phyloP scores from a whole-genome alignment of 2,797 vertebrate genomes.

The Vireo griseus region DNA sequence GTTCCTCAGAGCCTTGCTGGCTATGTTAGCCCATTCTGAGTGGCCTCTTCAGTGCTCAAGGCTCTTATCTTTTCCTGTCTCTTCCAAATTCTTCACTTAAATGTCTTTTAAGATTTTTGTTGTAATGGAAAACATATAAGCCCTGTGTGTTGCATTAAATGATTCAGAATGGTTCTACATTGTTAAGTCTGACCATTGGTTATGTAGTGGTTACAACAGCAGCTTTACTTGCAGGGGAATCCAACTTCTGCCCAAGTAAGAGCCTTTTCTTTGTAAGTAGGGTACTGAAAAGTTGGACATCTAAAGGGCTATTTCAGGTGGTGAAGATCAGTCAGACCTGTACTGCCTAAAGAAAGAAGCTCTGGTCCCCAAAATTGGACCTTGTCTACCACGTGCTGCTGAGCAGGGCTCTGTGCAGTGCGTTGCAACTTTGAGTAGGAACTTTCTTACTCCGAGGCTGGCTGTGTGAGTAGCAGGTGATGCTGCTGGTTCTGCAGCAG shows the following conservation, averaged over 20 bases:
- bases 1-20: neutral
- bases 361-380: neutral
- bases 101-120: neutral
- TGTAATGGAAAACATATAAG: neutral
- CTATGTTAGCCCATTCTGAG: neutral
- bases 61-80: neutral
- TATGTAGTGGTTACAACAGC: neutral
- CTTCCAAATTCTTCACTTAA: neutral
- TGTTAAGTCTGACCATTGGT: neutral
- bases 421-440: neutral
- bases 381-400: neutral
- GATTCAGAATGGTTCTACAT: neutral
- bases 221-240: neutral
- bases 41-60: neutral
- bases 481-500: neutral
- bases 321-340: neutral
- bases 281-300: neutral
- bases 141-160: neutral
- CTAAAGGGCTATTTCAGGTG: neutral
- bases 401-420: neutral
- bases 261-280: neutral
- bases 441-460: neutral
- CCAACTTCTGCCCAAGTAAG: neutral
- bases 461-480: fast-evolving
- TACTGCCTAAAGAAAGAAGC: neutral